Conservation (phyloP, 2,888 invertebrate genomes). For the Laothoe populi region DNA sequence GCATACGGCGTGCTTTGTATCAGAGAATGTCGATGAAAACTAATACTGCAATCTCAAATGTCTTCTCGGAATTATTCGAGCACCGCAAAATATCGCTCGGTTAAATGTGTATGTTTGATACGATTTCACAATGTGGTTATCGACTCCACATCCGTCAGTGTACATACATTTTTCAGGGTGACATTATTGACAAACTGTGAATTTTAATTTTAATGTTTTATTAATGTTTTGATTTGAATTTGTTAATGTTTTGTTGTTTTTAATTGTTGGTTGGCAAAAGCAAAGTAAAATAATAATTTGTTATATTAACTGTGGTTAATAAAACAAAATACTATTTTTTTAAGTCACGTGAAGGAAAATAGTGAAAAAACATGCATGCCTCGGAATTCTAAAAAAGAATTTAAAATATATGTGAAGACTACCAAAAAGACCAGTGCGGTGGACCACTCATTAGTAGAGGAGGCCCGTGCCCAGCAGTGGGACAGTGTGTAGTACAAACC, state of each 20-base stretch:
- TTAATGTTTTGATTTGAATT: too few species aligned
- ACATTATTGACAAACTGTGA: constrained; percentile 18
- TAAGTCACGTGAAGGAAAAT: too few species aligned
- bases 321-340: too few species aligned
- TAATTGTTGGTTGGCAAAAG: constrained; percentile 16
- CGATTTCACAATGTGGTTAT: constrained; percentile 27
- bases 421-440: too few species aligned
- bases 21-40: constrained; percentile 60
- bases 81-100: constrained; percentile 31
- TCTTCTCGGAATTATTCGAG: constrained; percentile 45
- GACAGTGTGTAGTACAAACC: too few species aligned
- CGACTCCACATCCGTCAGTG: constrained; percentile 24
- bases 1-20: constrained; percentile 56
- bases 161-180: constrained; percentile 24
- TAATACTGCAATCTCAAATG: constrained; percentile 69
- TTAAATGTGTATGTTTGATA: constrained; percentile 18
- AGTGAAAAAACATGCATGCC: too few species aligned
- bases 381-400: too few species aligned
- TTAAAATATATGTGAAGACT: too few species aligned
- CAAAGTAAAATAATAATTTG: neutral
- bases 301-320: too few species aligned
- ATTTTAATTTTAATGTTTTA: constrained; percentile 1
- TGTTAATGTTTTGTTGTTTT: too few species aligned
- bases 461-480: too few species aligned
- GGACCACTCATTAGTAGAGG: too few species aligned